Conservation (phyloP, 2,888 invertebrate genomes). For the Polyommatus iphigenia region DNA sequence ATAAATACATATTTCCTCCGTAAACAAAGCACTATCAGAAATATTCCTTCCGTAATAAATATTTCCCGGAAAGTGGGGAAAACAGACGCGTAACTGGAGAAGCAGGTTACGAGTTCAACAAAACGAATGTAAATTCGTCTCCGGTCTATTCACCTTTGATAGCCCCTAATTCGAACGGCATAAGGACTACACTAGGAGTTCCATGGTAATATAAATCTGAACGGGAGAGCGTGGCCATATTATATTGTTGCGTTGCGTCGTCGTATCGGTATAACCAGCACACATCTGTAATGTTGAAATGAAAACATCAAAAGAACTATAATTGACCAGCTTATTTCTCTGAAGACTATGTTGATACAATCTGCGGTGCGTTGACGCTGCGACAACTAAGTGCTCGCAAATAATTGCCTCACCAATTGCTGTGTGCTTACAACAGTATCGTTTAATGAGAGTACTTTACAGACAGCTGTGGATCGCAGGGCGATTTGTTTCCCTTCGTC, state of each 20-base stretch:
- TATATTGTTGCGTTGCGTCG: not conserved
- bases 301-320: too few relatives aligned
- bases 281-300: too few relatives aligned
- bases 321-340: too few relatives aligned
- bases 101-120: slow-evolving; percentile 25
- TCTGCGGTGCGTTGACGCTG: too few relatives aligned
- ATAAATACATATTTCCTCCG: not conserved
- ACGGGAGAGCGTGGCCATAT: not conserved
- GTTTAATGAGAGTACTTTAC: too few relatives aligned
- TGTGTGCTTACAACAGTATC: too few relatives aligned
- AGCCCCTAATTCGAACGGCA: not conserved
- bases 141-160: not conserved
- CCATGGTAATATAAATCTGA: not conserved
- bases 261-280: not conserved
- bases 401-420: too few relatives aligned
- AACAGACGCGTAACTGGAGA: slow-evolving; percentile 19
- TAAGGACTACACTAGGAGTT: not conserved
- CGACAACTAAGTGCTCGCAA: too few relatives aligned
- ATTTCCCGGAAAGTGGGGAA: not conserved
- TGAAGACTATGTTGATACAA: too few relatives aligned
- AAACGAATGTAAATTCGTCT: slow-evolving; percentile 28
- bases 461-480: too few relatives aligned
- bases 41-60: slow-evolving; percentile 5
- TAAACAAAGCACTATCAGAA: slow-evolving; percentile 19
- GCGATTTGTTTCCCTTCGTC: too few relatives aligned